A percentile compares a stretch with the other conserved stretches of the same genome.
These are phyloP conservation scores for Drosophila prostipennis DNA, from an alignment of 2,888 invertebrate genomes.

Conservation along the genomic window DNA sequence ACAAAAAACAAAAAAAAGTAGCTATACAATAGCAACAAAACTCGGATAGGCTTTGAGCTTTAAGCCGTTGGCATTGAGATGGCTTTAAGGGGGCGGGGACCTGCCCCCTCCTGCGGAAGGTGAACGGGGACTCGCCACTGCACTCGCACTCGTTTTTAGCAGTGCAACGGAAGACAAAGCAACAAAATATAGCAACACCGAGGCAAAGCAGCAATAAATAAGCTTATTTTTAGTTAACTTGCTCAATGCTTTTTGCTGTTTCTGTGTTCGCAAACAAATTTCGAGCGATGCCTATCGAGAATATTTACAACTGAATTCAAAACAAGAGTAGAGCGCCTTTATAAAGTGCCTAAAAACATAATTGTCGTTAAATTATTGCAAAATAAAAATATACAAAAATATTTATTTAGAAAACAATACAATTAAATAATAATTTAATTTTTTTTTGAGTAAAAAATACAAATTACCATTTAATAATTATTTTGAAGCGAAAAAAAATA, in stretches of 20 bases:
- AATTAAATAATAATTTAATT: no score
- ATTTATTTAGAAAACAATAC: no score
- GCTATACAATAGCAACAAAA: slow-evolving; percentile 32
- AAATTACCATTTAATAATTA: no score
- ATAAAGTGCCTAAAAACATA: no score
- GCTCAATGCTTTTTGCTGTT: slow-evolving; percentile 24
- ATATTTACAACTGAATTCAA: slow-evolving; percentile 24
- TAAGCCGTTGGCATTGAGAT: slow-evolving; percentile 45
- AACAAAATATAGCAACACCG: slow-evolving; percentile 9
- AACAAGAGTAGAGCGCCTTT: not conserved
- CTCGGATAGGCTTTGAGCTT: slow-evolving; percentile 68
- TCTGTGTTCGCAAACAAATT: slow-evolving; percentile 29
- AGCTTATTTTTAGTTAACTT: slow-evolving; percentile 58
- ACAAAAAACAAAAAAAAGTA: slow-evolving; percentile 11
- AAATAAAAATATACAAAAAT: no score
- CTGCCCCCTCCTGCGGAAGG: slow-evolving; percentile 27
- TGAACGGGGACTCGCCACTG: slow-evolving; percentile 44
- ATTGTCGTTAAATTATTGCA: no score
- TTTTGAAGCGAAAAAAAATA: no score
- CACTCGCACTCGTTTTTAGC: slow-evolving; percentile 66
- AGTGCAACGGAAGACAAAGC: slow-evolving; percentile 69
- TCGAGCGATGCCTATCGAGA: slow-evolving; percentile 51
- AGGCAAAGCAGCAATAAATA: slow-evolving; percentile 57
- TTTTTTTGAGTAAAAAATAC: no score
- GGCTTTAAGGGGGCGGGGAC: slow-evolving; percentile 9